Conservation (phyloP, 2,797 vertebrate genomes). For the Molossus alvarezi region DNA sequence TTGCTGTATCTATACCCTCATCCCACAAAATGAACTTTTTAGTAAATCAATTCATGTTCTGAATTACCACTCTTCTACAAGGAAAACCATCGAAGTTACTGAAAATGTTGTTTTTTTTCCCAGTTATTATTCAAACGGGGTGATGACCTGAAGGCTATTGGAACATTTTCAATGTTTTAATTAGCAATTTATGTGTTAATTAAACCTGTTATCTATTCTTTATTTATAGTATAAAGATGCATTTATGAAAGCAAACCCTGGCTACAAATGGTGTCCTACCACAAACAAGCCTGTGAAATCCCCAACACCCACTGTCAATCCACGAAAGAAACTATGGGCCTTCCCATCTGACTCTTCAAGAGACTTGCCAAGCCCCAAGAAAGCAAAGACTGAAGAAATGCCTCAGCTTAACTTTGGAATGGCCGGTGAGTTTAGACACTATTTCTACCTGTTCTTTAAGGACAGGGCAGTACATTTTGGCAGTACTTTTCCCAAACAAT, state of each 20-base stretch:
- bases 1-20: background rate
- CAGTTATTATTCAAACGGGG: background rate
- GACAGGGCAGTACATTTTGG: background rate
- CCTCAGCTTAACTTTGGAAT: conserved; percentile 99
- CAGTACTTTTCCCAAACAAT: conserved; percentile 44
- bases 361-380: conserved; percentile 95
- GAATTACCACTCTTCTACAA: background rate
- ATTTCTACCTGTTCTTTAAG: background rate
- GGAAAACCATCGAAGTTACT: conserved; percentile 17
- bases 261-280: conserved; percentile 99
- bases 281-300: conserved; percentile 98
- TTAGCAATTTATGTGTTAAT: background rate
- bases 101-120: background rate
- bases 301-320: conserved; percentile 92
- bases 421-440: conserved; percentile 93
- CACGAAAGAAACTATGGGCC: conserved; percentile 97
- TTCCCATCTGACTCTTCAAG: conserved; percentile 94
- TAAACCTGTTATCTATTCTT: conserved; percentile 65
- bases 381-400: conserved; percentile 95
- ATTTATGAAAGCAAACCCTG: conserved; percentile 99
- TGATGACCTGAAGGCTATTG: background rate
- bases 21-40: background rate
- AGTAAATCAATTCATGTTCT: background rate
- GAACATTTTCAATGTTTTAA: background rate
- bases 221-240: conserved; percentile 97